A percentile compares a stretch with the other conserved stretches of the same genome.
Conservation (phyloP, 2,113 vertebrate species). For the Cyrtonyx montezumae region DNA sequence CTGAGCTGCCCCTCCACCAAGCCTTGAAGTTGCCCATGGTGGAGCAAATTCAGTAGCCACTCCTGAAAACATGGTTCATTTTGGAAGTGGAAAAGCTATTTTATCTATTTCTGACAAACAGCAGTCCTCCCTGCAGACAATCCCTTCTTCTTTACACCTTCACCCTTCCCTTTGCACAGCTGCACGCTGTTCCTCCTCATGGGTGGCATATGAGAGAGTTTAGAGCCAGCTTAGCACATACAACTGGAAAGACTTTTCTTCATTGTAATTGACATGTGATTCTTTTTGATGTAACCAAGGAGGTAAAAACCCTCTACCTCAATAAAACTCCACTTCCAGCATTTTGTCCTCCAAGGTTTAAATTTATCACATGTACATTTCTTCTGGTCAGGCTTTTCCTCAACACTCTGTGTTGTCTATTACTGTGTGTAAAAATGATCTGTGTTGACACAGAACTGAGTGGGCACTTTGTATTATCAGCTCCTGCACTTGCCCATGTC, state of each 20-base stretch:
- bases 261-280: background rate
- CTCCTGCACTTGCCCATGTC: slow-evolving; percentile 33
- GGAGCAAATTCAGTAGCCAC: background rate
- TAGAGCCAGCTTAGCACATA: background rate
- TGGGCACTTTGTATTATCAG: slow-evolving; percentile 49
- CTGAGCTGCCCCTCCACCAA: background rate
- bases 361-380: background rate
- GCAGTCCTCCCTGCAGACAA: background rate
- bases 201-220: background rate
- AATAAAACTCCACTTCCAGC: background rate
- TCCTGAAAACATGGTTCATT: background rate
- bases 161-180: background rate
- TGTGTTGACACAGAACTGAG: slow-evolving; percentile 60
- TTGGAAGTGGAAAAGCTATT: background rate
- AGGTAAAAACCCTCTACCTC: background rate
- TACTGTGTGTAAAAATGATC: slow-evolving; percentile 58
- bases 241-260: background rate
- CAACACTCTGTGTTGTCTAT: background rate
- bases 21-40: background rate
- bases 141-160: background rate
- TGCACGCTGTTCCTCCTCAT: background rate
- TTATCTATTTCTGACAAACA: background rate
- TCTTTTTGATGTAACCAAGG: background rate
- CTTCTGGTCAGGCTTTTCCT: slow-evolving; percentile 15
- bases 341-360: background rate